These are phyloP conservation scores for Reticulitermes speratus DNA, from an alignment of 1,140 invertebrate genomes.

Conservation along the genomic window DNA sequence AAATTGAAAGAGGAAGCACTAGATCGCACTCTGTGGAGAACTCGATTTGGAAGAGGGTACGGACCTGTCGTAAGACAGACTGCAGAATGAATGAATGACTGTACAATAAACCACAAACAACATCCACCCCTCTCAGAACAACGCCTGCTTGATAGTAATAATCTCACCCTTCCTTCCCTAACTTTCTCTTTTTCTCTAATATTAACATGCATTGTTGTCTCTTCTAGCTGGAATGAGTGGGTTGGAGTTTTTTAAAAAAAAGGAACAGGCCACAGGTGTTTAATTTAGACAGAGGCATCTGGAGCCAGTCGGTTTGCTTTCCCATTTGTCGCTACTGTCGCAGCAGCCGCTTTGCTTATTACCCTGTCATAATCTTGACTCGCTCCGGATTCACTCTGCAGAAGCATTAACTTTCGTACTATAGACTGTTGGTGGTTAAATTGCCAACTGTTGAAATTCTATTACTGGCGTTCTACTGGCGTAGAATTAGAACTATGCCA, in stretches of 20 bases:
- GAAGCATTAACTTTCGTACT: not conserved
- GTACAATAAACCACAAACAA: not conserved
- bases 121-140: not conserved
- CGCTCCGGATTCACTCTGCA: not conserved
- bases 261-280: not conserved
- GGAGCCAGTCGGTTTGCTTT: not conserved
- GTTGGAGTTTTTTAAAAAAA: not conserved
- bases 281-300: constrained; percentile 4
- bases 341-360: not conserved
- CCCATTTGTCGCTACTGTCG: no score
- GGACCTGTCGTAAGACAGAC: no score
- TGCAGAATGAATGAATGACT: no score
- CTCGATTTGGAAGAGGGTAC: no score
- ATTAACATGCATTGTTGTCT: not conserved
- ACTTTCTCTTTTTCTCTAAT: not conserved
- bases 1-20: no score
- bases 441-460: no score
- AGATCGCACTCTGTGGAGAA: no score
- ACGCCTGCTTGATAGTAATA: not conserved
- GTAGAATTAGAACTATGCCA: no score
- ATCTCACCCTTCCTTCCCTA: no score
- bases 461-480: no score
- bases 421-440: not conserved
- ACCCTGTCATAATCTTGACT: not conserved
- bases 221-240: not conserved